Evolutionary conservation across 2,797 vertebrate species (phyloP).

Genomic region (Coracias cyanogaster): DNA sequence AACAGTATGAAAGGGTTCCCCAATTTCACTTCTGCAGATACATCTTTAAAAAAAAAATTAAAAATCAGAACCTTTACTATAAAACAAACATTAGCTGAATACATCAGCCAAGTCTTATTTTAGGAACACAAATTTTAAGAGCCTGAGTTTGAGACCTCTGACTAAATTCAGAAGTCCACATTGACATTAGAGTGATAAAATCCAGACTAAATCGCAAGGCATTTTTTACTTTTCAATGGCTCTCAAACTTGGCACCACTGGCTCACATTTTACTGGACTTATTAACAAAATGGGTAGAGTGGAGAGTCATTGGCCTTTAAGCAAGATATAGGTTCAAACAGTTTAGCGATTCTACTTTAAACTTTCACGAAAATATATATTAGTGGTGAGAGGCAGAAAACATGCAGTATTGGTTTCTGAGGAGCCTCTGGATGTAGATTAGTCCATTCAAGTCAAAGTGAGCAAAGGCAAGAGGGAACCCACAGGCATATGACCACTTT

Average conservation of each 20-base stretch:
- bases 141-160: not conserved
- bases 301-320: not conserved
- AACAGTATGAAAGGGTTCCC: conserved; percentile 93
- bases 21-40: conserved; percentile 83
- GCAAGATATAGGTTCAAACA: not conserved
- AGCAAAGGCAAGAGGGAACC: not conserved
- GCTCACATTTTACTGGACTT: not conserved
- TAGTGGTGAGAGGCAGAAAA: not conserved
- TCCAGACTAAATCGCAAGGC: not conserved
- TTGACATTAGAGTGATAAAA: not conserved
- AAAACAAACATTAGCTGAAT: not conserved
- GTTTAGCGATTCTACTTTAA: not conserved
- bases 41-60: conserved; percentile 79
- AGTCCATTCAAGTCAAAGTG: not conserved
- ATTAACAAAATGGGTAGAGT: not conserved
- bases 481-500: not conserved
- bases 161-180: not conserved
- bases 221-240: not conserved
- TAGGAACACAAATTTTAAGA: not conserved
- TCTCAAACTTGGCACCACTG: not conserved
- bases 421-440: not conserved
- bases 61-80: not conserved
- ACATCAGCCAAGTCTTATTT: not conserved
- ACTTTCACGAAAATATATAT: not conserved
- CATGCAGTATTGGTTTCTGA: not conserved